Evolutionary conservation across 2,113 vertebrate genomes (phyloP), one percentile per base, ranked within the genome.

Genomic region (Mixornis gularis): DNA sequence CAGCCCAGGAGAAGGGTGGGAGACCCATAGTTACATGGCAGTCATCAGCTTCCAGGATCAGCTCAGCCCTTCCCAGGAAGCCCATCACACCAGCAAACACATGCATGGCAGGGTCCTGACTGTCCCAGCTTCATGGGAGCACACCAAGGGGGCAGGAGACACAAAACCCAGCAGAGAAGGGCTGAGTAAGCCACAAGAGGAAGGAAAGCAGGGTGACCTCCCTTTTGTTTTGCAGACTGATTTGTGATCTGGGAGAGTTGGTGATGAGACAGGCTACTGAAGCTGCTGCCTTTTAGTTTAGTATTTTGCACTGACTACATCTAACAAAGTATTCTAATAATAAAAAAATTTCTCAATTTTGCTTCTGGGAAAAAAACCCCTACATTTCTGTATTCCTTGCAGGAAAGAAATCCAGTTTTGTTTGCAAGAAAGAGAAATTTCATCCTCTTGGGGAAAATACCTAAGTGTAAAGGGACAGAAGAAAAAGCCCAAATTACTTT

Each of bases 401-500:
- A 91, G 82, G 55, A 83, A 94, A 93, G 60, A 81, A 89, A 79
- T 55, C 66, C 56, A 63, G n/a, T 88, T 89, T 88, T 72, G 15
- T 73, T 76, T 46, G 91, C 92, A 93, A 94, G 74, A 81, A 62
- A 86, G 66, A 76, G 65, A 49, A 46, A 89, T 90, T 94, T 82
- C 43, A 86, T 88, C 89, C 77, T 88, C 52, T 56, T 58, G 38
- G 71, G 79, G 56, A 69, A 87, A 94, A 83, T 63, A 64, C 46
- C 53, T 34, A 90, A 56, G 63, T 64, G 30, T 77, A 94, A 95
- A 95, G 46, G 95, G 88, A 79, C 59, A 85, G 94, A 95, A 93
- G 62, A 72, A 93, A 80, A 89, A 91, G 69, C 68, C 76, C 58
- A 78, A 62, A 87, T 91, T 80, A 89, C 77, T 95, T 97, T 94